phyloP scores from a whole-genome alignment of 2,113 vertebrate species.

The Oryzias woworae region DNA sequence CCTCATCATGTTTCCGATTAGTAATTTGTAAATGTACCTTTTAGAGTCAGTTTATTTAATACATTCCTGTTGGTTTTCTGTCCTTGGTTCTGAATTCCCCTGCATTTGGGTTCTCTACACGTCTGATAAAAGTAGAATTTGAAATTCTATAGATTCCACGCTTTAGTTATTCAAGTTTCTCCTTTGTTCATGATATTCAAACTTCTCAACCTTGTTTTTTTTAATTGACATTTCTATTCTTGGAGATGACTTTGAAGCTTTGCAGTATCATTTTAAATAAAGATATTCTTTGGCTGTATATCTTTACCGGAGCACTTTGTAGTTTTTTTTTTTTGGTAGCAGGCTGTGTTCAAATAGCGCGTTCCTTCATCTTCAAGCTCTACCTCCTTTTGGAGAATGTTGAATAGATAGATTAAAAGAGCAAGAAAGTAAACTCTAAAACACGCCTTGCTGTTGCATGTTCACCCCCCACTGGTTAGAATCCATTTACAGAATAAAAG shows the following conservation, averaged over 20 bases:
- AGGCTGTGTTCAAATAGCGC: constrained; percentile 52
- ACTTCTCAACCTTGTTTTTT: background rate
- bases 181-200: too few species aligned
- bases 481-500: constrained; percentile 40
- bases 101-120: too few species aligned
- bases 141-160: too few species aligned
- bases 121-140: too few species aligned
- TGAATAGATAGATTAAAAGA: constrained; percentile 62
- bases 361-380: constrained; percentile 25
- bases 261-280: constrained; percentile 26
- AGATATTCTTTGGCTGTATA: constrained; percentile 9
- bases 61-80: too few species aligned
- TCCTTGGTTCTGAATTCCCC: too few species aligned
- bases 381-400: constrained; percentile 41
- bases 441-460: constrained; percentile 45
- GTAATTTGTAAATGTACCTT: too few species aligned
- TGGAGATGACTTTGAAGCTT: constrained; percentile 16
- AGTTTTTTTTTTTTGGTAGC: constrained; percentile 16
- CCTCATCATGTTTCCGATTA: too few species aligned
- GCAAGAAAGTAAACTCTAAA: constrained; percentile 70
- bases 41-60: too few species aligned
- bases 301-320: constrained; percentile 13
- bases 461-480: constrained; percentile 38
- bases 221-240: background rate
- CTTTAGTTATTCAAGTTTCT: too few species aligned